These are phyloP conservation scores for Tragulus kanchil DNA, from an alignment of 2,113 vertebrate species.

Conservation along the genomic window DNA sequence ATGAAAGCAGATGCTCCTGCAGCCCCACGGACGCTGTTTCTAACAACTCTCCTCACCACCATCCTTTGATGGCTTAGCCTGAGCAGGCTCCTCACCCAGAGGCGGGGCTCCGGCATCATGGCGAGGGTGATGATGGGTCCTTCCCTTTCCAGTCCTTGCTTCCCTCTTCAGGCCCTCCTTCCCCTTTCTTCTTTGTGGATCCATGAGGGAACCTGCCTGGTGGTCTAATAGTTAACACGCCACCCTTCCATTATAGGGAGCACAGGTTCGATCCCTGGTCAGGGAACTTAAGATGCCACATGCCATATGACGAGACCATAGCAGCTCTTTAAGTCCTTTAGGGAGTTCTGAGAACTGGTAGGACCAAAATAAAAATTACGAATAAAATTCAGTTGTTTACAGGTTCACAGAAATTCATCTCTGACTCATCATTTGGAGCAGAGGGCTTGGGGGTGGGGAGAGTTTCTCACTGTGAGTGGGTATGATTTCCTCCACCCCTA, in stretches of 20 bases:
- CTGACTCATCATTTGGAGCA: slow-evolving; percentile 60
- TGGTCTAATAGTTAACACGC: not conserved
- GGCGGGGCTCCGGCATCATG: not conserved
- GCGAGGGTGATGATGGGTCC: not conserved
- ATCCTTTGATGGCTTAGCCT: not conserved
- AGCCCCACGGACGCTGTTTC: slow-evolving; percentile 58
- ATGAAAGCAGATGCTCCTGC: slow-evolving; percentile 4
- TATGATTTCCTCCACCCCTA: not conserved
- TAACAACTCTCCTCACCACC: slow-evolving; percentile 50
- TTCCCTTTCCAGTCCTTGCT: not conserved
- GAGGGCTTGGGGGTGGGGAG: not conserved
- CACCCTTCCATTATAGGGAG: not conserved
- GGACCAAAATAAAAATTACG: slow-evolving; percentile 60
- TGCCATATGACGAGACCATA: not conserved
- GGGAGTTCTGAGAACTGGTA: not conserved
- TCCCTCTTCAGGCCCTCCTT: not conserved
- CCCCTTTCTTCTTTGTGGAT: slow-evolving; percentile 6
- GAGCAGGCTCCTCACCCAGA: not conserved
- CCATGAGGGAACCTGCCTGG: not conserved
- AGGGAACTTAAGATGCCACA: not conserved
- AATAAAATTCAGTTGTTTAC: slow-evolving; percentile 58
- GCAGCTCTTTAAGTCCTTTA: not conserved
- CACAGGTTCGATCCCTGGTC: not conserved
- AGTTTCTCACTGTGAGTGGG: not conserved
- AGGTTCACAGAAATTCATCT: slow-evolving; percentile 48